phyloP scores from a whole-genome alignment of 2,797 vertebrate species.

The Nannoperca australis region DNA sequence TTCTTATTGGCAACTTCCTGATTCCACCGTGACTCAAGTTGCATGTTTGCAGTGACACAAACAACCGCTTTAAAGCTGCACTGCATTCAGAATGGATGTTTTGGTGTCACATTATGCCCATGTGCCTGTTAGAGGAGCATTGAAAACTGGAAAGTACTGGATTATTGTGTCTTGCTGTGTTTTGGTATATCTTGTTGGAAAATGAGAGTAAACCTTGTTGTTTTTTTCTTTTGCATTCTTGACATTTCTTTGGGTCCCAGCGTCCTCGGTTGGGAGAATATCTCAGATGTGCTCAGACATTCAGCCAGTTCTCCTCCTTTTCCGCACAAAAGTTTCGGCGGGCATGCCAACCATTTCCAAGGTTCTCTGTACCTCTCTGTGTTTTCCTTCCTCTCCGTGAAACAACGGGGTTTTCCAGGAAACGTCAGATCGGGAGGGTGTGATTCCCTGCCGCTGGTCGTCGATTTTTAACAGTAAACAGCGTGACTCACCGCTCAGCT shows the following conservation, averaged over 20 bases:
- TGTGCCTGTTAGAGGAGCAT: not conserved
- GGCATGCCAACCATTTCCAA: conserved; percentile 79
- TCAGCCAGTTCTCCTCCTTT: conserved; percentile 77
- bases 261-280: conserved; percentile 61
- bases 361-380: conserved; percentile 74
- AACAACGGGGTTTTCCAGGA: conserved; percentile 89
- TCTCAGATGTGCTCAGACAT: conserved; percentile 63
- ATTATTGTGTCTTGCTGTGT: not conserved
- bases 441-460: conserved; percentile 86
- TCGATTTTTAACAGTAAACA: conserved; percentile 88
- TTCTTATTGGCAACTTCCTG: conserved; percentile 30
- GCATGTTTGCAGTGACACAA: conserved; percentile 26
- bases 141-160: not conserved
- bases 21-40: conserved; percentile 35
- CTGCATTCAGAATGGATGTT: not conserved
- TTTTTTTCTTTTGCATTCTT: conserved; percentile 75
- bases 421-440: conserved; percentile 86
- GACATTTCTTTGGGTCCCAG: conserved; percentile 77
- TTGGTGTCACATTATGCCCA: conserved; percentile 10
- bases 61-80: conserved; percentile 5
- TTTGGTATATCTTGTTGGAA: conserved; percentile 20
- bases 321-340: conserved; percentile 73
- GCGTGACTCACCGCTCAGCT: conserved; percentile 86
- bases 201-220: conserved; percentile 50
- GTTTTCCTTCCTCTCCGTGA: conserved; percentile 85